Conservation (phyloP, 2,113 vertebrate species). For the Platanista minor region DNA sequence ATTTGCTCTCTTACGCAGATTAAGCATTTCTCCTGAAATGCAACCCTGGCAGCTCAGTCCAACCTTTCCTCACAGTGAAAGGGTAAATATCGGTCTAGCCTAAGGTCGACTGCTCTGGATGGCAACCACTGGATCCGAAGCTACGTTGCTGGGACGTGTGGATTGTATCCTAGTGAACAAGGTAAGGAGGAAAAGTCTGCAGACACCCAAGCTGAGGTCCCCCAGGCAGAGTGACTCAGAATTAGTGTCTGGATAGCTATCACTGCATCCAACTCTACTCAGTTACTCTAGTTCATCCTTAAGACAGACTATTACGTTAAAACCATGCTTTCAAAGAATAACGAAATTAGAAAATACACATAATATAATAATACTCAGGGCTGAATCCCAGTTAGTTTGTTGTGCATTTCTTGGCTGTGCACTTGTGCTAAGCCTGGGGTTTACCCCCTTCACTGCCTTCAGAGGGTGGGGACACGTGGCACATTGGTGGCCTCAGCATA, state of each 20-base stretch:
- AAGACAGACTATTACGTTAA: background rate
- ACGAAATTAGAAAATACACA: background rate
- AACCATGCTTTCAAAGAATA: background rate
- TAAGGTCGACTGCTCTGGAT: background rate
- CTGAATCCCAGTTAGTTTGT: background rate
- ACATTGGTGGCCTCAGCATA: background rate
- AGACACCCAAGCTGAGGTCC: background rate
- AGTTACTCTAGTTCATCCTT: background rate
- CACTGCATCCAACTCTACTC: background rate
- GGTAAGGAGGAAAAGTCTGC: fast-evolving
- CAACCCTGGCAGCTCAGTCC: background rate
- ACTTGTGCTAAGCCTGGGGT: background rate
- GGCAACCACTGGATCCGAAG: background rate
- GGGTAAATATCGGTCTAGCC: background rate
- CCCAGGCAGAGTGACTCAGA: background rate
- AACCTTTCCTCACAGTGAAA: background rate
- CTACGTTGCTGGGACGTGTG: fast-evolving
- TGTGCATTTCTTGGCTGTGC: background rate
- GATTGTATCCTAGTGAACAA: background rate
- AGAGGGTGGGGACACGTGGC: background rate
- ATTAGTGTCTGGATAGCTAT: background rate
- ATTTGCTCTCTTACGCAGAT: background rate
- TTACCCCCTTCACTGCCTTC: background rate
- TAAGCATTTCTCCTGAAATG: background rate
- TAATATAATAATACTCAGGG: background rate